Base-by-base conservation (phyloP, 2,113 vertebrate genomes). In the Ammodytes dubius region DNA sequence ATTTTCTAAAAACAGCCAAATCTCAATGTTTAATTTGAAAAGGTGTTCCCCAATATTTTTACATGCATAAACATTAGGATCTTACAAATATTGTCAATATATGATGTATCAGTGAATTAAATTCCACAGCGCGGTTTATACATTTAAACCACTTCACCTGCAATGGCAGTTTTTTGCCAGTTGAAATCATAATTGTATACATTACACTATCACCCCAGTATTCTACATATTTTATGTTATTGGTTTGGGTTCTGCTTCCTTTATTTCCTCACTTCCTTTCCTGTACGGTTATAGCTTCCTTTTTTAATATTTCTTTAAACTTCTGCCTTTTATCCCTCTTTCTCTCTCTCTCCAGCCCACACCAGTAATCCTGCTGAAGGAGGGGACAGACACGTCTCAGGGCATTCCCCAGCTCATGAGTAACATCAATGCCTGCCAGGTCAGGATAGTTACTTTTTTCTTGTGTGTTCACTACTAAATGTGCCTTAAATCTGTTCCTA, bases 361-460 rank as follows among this genome's bases (percentile, higher is more conserved):
- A 80, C 97, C 97, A 0, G 96, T 99, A 81, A 99, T 99, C 91
- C 94, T 99, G 91, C 93, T 99, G 88, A 99, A 99, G 92, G 98
- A 99, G 86, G 98, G 98, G 86, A 99, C 98, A 0, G 98, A 99
- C 83, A 94, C 97, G 10, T 99, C 98, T 1, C 98, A 99, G 90
- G 98, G 98, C 4, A 91, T 98, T 59, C 98, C 98, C 0, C 98
- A 99, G 94, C 97, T 99, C 0, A 87, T 99, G 84, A 99, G 97
- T 79, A 99, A 99, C 94, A 99, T 99, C 95, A 99, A 95, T 86
- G 98, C 98, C 81, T 99, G 98, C 93, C 98, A 99, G 93, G 93
- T 94, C 40, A 71, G 80, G 14, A 53, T 37, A 74, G 2, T 0
- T 13, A 1, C n/a, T 11, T 10, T 4, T 46, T 0, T 61, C 10